These are phyloP conservation scores for Hydractinia echinata DNA, from an alignment of 30 jellyfish, hydroid and myxozoan species.

Conservation along the genomic window DNA sequence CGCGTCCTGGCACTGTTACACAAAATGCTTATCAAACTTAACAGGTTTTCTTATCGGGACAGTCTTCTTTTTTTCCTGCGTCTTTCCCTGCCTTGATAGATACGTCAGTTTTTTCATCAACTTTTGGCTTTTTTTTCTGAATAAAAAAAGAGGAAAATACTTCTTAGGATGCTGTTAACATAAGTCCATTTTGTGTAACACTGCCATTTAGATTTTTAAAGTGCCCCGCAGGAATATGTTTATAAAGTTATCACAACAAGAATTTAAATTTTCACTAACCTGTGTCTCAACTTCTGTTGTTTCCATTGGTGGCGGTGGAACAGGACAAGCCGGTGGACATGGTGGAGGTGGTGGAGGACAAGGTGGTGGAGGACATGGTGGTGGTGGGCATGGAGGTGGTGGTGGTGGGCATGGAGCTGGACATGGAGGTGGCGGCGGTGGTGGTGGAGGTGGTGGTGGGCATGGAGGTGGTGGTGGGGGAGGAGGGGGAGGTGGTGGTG, in stretches of 20 bases:
- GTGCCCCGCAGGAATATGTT: not conserved
- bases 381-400: slow-evolving; percentile 68
- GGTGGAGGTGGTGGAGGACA: slow-evolving; percentile 81
- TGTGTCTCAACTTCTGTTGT: slow-evolving; percentile 95
- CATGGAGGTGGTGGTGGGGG: slow-evolving; percentile 77
- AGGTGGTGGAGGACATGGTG: slow-evolving; percentile 74
- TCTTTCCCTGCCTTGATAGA: slow-evolving; percentile 37
- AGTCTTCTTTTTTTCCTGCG: slow-evolving; percentile 13
- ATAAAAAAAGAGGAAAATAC: slow-evolving; percentile 1
- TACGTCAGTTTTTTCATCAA: slow-evolving; percentile 32
- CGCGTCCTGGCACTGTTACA: slow-evolving; percentile 21
- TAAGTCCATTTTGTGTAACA: slow-evolving; percentile 28
- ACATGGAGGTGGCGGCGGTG: slow-evolving; percentile 83
- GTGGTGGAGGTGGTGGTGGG: slow-evolving; percentile 73
- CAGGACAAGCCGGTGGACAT: slow-evolving; percentile 56
- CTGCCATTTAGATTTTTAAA: not conserved
- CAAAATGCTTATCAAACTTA: slow-evolving; percentile 32
- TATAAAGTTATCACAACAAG: not conserved
- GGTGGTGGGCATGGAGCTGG: slow-evolving; percentile 87
- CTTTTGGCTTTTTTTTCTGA: slow-evolving; percentile 35
- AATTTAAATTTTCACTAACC: slow-evolving; percentile 35
- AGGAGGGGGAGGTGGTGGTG: slow-evolving; percentile 85
- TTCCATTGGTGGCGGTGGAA: slow-evolving; percentile 97
- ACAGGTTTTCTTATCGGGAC: slow-evolving; percentile 24
- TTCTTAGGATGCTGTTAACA: too few relatives aligned